Conservation (phyloP, 2,797 vertebrate genomes). For the Bufotes viridis region DNA sequence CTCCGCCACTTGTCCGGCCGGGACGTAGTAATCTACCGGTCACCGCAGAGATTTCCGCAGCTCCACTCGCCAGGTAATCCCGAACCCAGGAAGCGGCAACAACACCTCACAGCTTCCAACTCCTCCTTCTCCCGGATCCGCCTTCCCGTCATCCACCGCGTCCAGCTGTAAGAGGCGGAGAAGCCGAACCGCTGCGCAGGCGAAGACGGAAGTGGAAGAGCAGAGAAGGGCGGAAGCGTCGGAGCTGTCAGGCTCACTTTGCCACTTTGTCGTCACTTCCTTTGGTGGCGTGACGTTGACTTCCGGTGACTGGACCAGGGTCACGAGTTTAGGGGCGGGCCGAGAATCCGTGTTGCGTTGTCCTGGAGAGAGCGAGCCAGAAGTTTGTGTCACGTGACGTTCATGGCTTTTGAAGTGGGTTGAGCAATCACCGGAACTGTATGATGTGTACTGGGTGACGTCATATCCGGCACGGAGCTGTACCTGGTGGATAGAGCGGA, state of each 20-base stretch:
- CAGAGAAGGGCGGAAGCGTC: conserved; percentile 11
- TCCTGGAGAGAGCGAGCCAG: not conserved
- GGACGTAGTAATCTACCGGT: not conserved
- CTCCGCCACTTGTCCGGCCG: not conserved
- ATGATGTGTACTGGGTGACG: conserved; percentile 11
- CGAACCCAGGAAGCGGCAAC: not conserved
- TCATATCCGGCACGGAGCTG: conserved; percentile 10
- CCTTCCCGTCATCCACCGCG: conserved; percentile 50
- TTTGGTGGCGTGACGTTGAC: not conserved
- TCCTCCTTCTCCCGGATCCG: conserved; percentile 32
- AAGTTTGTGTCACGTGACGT: not conserved
- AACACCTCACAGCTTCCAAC: conserved; percentile 1
- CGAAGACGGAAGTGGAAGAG: conserved; percentile 23
- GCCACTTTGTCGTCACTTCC: conserved; percentile 2
- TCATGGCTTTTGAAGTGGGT: too few species aligned
- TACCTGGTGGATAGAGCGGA: conserved; percentile 7
- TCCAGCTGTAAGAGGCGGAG: not conserved
- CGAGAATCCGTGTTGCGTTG: not conserved
- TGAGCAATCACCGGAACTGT: not conserved
- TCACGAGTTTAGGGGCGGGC: too few species aligned
- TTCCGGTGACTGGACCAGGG: not conserved
- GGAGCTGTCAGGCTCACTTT: not conserved
- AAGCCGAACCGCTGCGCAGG: conserved; percentile 11
- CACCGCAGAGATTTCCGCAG: not conserved
- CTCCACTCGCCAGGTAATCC: conserved; percentile 10